Conservation (phyloP, 2,113 vertebrate genomes). For the Ovibos moschatus region DNA sequence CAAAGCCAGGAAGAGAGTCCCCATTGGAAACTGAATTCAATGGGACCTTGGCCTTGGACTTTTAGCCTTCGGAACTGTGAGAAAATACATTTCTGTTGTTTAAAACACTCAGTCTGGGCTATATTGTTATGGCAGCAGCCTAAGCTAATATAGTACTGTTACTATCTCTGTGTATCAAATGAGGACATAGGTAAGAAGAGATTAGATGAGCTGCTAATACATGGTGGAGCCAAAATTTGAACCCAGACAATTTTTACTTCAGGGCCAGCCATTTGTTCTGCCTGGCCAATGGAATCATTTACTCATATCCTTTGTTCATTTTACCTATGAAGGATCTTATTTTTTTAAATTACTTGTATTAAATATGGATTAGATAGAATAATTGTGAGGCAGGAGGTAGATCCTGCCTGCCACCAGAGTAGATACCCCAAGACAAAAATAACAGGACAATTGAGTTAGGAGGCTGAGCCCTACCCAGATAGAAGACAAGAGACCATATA, state of each 20-base stretch:
- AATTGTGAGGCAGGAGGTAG: neutral
- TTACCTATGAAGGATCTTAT: neutral
- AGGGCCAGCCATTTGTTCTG: neutral
- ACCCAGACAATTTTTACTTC: neutral
- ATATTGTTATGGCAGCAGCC: neutral
- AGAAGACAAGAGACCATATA: neutral
- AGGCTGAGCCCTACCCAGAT: neutral
- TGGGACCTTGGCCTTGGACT: neutral
- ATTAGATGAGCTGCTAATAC: neutral
- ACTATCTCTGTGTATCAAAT: neutral
- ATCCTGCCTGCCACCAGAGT: neutral
- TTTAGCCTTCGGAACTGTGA: neutral
- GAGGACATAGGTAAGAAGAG: neutral
- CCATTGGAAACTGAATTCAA: neutral
- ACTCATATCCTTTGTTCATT: neutral
- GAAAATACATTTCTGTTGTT: neutral
- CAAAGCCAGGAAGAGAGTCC: neutral
- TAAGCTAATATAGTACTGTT: neutral
- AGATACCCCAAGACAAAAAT: neutral
- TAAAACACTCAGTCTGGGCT: neutral
- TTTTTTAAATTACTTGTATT: neutral
- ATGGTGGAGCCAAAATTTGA: neutral
- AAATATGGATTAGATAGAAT: neutral
- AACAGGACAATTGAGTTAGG: neutral
- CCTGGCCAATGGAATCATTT: neutral